Evolutionary conservation across 2,888 invertebrate genomes (phyloP).

Genomic region (Pedicia rivosa): DNA sequence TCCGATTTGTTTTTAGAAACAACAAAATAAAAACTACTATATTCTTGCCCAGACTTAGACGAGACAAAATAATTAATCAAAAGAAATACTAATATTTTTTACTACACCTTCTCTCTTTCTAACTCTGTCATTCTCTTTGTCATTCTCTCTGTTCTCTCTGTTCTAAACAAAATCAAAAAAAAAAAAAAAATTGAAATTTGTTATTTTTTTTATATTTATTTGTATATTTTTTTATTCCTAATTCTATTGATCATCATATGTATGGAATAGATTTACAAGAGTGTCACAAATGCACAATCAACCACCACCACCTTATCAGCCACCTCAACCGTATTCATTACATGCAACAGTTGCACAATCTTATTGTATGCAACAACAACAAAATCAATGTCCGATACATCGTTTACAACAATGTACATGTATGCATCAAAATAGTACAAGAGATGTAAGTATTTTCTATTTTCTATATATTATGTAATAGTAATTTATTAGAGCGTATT

Average conservation of each 20-base stretch:
- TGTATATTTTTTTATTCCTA: too few species aligned
- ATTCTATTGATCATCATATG: too few species aligned
- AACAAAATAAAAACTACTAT: too few species aligned
- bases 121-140: constrained; percentile 4
- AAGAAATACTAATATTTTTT: neutral
- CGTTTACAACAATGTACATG: constrained; percentile 62
- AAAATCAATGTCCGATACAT: constrained; percentile 53
- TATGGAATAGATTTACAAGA: constrained; percentile 31
- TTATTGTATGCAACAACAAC: constrained; percentile 41
- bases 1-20: too few species aligned
- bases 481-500: too few species aligned
- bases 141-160: constrained; percentile 11
- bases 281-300: constrained; percentile 34
- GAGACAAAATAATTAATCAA: too few species aligned
- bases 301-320: constrained; percentile 37
- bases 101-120: neutral
- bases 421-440: constrained; percentile 31
- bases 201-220: too few species aligned
- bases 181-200: too few species aligned
- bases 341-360: constrained; percentile 26
- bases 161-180: constrained; percentile 7
- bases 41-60: too few species aligned
- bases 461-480: neutral
- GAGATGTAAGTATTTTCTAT: constrained; percentile 19
- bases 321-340: constrained; percentile 34